Evolutionary conservation across 2,113 vertebrate species (phyloP), one percentile per base, ranked within the genome.

Genomic region (Lepidothrix coronata): DNA sequence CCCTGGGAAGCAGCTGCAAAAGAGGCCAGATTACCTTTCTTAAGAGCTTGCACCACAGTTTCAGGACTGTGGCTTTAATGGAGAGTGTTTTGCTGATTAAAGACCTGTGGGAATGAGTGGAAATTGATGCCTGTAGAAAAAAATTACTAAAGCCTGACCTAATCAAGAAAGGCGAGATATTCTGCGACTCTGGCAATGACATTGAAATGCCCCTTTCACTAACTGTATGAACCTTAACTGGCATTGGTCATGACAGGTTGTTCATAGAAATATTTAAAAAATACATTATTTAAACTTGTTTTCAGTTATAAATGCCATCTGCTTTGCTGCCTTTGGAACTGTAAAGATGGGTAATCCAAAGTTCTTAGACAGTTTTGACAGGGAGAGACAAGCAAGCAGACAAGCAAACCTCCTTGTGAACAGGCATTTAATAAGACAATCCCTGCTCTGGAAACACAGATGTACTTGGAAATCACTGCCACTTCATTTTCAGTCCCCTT

Each of bases 1-100:
- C 37, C 48, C 54, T 41, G 41, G 28, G 31, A 85, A 91, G 59
- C 51, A 85, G 67, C 28, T 85, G 62, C 51, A 57, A 57, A 55
- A 52, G 59, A 92, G 28, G 5, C 23, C 0, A 3, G 28, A 49
- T 83, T 71, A 39, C 27, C 67, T 88, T 94, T 65, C 62, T 52
- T 55, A 48, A 66, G 44, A 83, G 58, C 44, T 28, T 5, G 14
- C 14, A 43, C 31, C 9, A 24, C 46, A 22, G 6, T 72, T 80
- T 70, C 75, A 91, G 67, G 44, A 17, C 55, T 0, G 0, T 46
- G 51, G 6, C 39, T 70, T 74, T 75, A 87, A 87, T 22, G 72
- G 11, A 59, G 91, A 84, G 37, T 59, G 23, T 91, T 94, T 74
- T 89, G n/a, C 89, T 91, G 85, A 81, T 89, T 74, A 81, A 94